Percentiles rank a stretch among this genome's conserved stretches.
Evolutionary conservation across 2,888 invertebrate genomes (phyloP).

Genomic region (Tineola bisselliella): DNA sequence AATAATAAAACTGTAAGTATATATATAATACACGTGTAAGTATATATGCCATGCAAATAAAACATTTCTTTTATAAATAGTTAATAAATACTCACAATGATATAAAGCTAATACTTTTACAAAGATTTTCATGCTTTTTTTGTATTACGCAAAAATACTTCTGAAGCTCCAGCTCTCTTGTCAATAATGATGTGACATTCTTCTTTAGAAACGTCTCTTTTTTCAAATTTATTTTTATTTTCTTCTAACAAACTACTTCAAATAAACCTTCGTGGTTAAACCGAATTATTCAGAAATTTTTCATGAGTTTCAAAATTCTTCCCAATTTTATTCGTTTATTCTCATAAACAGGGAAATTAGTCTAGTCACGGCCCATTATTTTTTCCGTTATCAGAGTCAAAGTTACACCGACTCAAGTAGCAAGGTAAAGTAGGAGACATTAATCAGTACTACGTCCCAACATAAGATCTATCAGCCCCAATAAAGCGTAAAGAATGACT

Average conservation of each 20-base stretch:
- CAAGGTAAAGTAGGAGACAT: slow-evolving; percentile 32
- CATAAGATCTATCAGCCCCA: slow-evolving; percentile 61
- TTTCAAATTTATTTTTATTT: slow-evolving; percentile 1
- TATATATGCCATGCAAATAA: neutral
- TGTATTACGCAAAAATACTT: slow-evolving; percentile 11
- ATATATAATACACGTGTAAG: neutral
- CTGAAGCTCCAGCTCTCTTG: neutral
- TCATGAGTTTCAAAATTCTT: neutral
- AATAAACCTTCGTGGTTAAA: neutral
- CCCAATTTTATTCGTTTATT: neutral
- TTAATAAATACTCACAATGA: slow-evolving; percentile 32
- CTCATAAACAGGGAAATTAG: slow-evolving; percentile 51
- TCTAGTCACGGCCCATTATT: slow-evolving; percentile 63
- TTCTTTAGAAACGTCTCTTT: slow-evolving; percentile 1
- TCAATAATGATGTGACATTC: slow-evolving; percentile 4
- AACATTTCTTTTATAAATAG: neutral
- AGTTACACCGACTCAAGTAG: slow-evolving; percentile 51
- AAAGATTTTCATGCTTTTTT: slow-evolving; percentile 36
- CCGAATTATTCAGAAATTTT: neutral
- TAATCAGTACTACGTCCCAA: slow-evolving; percentile 62
- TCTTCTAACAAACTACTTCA: neutral
- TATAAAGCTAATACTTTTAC: slow-evolving; percentile 27
- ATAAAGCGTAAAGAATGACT: slow-evolving; percentile 65
- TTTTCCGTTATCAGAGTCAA: slow-evolving; percentile 61
- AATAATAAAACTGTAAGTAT: slow-evolving; percentile 26